Evolutionary conservation across 2,113 vertebrate species (phyloP).

Genomic region (Myxocyprinus asiaticus): DNA sequence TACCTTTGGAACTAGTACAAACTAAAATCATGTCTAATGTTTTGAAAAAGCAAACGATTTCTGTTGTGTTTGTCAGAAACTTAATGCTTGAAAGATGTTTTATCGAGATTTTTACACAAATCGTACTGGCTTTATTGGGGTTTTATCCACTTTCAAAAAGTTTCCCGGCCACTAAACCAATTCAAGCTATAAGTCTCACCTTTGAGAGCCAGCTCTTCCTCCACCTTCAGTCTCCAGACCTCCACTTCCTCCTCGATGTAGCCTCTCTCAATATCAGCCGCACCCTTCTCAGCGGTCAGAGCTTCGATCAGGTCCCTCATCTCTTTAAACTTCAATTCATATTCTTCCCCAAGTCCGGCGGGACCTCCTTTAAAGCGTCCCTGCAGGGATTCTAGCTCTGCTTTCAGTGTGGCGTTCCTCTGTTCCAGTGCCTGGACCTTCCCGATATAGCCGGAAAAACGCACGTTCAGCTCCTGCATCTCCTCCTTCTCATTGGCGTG

Average conservation of each 20-base stretch:
- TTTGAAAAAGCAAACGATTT: no score
- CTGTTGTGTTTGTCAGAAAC: no score
- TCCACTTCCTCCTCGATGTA: slow-evolving; percentile 70
- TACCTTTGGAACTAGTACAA: no score
- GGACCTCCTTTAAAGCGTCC: slow-evolving; percentile 64
- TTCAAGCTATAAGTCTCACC: slow-evolving; percentile 44
- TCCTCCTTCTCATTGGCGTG: slow-evolving; percentile 77
- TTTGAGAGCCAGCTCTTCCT: slow-evolving; percentile 77
- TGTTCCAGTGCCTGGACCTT: slow-evolving; percentile 79
- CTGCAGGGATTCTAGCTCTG: slow-evolving; percentile 66
- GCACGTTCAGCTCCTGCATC: slow-evolving; percentile 78
- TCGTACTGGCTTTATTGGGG: no score
- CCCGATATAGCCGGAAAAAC: slow-evolving; percentile 77
- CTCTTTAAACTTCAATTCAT: slow-evolving; percentile 73
- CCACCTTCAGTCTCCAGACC: slow-evolving; percentile 75
- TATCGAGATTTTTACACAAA: no score
- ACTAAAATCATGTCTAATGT: no score
- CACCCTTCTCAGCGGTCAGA: slow-evolving; percentile 74
- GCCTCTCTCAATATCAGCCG: slow-evolving; percentile 69
- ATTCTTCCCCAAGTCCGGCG: slow-evolving; percentile 70
- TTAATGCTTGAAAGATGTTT: no score
- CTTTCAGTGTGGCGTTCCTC: slow-evolving; percentile 63
- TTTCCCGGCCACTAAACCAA: no score
- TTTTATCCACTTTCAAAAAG: no score
- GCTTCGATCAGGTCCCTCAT: slow-evolving; percentile 76